These are phyloP conservation scores for Apostichopus leukothele DNA, from an alignment of 53 echinoderm and acorn worm species.

Conservation along the genomic window DNA sequence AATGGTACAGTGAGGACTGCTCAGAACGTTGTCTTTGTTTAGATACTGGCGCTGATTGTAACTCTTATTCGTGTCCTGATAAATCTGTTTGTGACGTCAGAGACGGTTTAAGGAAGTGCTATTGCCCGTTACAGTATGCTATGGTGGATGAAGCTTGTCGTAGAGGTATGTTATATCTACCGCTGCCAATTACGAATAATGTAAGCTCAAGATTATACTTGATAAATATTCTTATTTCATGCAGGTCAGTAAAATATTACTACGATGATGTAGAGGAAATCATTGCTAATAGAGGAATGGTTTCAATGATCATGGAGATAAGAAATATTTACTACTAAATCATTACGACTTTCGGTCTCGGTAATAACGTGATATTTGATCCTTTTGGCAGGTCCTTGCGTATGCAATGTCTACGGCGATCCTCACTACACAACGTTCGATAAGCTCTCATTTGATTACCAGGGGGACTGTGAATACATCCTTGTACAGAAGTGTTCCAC, in stretches of 20 bases:
- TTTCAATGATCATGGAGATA: too few relatives aligned
- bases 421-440: conserved; percentile 91
- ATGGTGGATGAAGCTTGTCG: not conserved
- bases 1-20: not conserved
- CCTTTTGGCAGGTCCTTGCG: conserved; percentile 20
- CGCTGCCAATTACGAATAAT: too few relatives aligned
- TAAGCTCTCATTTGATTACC: conserved; percentile 69
- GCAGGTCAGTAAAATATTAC: too few relatives aligned
- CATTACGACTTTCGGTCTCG: too few relatives aligned
- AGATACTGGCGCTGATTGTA: not conserved
- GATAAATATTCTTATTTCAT: too few relatives aligned
- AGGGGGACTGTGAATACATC: conserved; percentile 74
- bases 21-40: not conserved
- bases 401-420: conserved; percentile 76
- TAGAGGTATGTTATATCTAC: not conserved
- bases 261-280: too few relatives aligned
- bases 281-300: too few relatives aligned
- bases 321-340: too few relatives aligned
- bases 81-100: not conserved
- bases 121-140: not conserved
- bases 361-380: too few relatives aligned
- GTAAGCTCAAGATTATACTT: too few relatives aligned
- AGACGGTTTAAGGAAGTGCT: not conserved
- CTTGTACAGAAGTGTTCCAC: conserved; percentile 64
- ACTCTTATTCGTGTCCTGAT: not conserved